Conservation (phyloP, 1,140 invertebrate species). For the Drosophila kepulauana region DNA sequence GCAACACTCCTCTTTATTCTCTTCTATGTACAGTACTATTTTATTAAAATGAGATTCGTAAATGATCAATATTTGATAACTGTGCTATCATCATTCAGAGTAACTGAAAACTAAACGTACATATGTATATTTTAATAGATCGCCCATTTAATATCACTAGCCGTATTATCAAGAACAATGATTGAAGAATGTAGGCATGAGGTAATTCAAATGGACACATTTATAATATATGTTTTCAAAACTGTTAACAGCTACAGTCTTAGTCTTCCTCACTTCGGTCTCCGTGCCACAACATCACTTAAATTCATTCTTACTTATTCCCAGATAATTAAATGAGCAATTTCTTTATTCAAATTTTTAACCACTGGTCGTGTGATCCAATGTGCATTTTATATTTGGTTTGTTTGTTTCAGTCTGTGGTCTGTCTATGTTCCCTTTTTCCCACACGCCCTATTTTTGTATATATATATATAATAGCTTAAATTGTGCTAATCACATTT, state of each 20-base stretch:
- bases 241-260: not conserved
- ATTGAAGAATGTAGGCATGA: constrained; percentile 6
- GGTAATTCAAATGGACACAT: constrained; percentile 36
- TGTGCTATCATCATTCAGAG: constrained; percentile 10
- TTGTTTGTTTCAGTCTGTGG: constrained; percentile 38
- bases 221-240: not conserved
- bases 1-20: not conserved
- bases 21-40: constrained; percentile 12
- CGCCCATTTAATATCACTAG: constrained; percentile 5
- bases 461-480: constrained; percentile 9
- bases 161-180: not conserved
- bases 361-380: constrained; percentile 28
- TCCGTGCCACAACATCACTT: not conserved
- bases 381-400: constrained; percentile 31
- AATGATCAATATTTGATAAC: constrained; percentile 15
- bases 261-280: not conserved
- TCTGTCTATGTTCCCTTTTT: constrained; percentile 25
- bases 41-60: constrained; percentile 6
- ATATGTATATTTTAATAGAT: not conserved
- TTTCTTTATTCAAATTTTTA: not conserved
- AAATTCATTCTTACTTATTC: constrained; percentile 16
- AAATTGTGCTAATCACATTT: not conserved
- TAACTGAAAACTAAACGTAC: constrained; percentile 13
- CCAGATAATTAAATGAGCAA: constrained; percentile 12
- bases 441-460: constrained; percentile 9